These are phyloP conservation scores for Mesembrinibis cayennensis DNA, from an alignment of 2,113 vertebrate species.

Conservation along the genomic window DNA sequence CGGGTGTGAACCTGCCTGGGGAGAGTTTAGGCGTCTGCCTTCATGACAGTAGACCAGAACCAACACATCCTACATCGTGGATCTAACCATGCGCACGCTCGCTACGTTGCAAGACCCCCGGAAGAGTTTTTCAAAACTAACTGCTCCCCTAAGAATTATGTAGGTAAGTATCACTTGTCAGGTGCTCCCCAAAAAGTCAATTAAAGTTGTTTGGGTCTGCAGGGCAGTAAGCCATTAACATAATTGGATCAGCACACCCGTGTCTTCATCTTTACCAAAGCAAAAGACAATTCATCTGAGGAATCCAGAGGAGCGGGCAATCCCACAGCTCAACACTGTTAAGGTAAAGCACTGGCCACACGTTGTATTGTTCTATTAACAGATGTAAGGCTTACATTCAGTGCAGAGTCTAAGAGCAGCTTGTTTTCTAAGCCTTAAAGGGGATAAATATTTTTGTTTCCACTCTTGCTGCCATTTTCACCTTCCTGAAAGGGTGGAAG, in stretches of 20 bases:
- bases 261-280: accelerated
- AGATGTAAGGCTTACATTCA: neutral
- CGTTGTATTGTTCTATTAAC: neutral
- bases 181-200: accelerated
- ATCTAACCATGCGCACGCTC: accelerated
- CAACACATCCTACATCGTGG: accelerated
- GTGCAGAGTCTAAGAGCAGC: neutral
- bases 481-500: neutral
- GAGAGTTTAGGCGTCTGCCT: neutral
- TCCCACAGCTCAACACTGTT: neutral
- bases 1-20: accelerated
- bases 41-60: accelerated
- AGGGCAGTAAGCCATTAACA: neutral
- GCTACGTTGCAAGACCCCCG: accelerated
- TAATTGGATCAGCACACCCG: accelerated
- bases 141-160: neutral
- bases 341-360: neutral
- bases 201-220: neutral
- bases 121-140: neutral
- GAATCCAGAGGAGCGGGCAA: neutral
- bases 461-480: neutral
- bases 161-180: neutral
- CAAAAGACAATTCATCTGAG: neutral
- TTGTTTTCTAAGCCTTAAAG: neutral
- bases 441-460: neutral